Base-by-base conservation (phyloP, 2,888 invertebrate species). In the Erpobdella octoculata region DNA sequence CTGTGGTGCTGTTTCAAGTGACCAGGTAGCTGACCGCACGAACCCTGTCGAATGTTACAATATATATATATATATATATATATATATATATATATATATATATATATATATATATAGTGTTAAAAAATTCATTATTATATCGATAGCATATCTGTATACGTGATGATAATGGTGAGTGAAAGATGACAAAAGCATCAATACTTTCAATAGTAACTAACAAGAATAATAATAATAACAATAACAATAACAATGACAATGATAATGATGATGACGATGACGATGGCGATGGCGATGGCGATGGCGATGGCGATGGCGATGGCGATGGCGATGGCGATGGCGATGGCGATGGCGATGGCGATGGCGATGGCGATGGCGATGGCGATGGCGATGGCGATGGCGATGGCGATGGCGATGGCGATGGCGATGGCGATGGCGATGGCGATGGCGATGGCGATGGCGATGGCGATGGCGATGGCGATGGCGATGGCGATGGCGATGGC, bases 1-100 rank as follows among this genome's bases (percentile, higher is more conserved):
- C 71, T 62, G 33, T 71, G 61, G 25, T 48, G n/a, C 25, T 66
- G 66, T 12, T 46, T 41, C n/a, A 36, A 18, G 28, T 35, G 36
- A 3, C 6, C 35, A 2, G 41, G 68, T 8, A 46, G 68, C 5
- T 25, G 41, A 35, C 48, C n/a, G 46, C 21, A 41, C 25, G 36
- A 48, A 48, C 48, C 48, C 48, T 48, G 48, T n/a, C 25, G 18
- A 9, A 25, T 48, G 48, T n/a, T 48, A 48, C 5, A 48, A n/a
- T n/a, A n/a, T n/a, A n/a, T n/a, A n/a, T n/a, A n/a, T n/a, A n/a
- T n/a, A n/a, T n/a, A n/a, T n/a, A n/a, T n/a, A n/a, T n/a, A n/a
- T n/a, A n/a, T n/a, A n/a, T n/a, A n/a, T n/a, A n/a, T n/a, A n/a
- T n/a, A n/a, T n/a, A n/a, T n/a, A n/a, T n/a, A n/a, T n/a, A n/a